Evolutionary conservation across 2,888 invertebrate species (phyloP).

Genomic region (Sminthurinus aureus): DNA sequence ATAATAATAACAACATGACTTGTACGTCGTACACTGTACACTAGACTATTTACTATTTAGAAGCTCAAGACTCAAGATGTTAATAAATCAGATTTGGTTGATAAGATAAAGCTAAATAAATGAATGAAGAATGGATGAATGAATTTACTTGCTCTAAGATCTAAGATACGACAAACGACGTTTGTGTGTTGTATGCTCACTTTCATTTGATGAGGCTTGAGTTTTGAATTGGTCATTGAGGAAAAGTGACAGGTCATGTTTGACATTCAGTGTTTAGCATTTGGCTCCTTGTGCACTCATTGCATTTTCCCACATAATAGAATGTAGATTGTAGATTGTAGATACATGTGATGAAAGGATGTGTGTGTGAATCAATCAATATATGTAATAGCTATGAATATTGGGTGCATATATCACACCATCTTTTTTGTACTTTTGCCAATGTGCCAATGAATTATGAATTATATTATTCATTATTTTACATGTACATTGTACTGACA

Average conservation of each 20-base stretch:
- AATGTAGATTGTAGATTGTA: background rate
- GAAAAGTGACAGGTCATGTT: background rate
- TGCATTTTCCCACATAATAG: background rate
- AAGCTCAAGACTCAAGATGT: background rate
- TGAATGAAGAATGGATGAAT: background rate
- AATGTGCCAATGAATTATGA: too few species aligned
- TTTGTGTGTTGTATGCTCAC: background rate
- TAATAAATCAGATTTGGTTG: background rate
- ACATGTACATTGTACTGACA: too few species aligned
- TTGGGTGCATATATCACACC: too few species aligned
- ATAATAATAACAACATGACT: background rate
- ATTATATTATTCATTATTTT: too few species aligned
- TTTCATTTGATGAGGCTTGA: background rate
- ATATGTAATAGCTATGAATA: too few species aligned
- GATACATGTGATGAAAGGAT: too few species aligned
- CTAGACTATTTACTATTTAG: background rate
- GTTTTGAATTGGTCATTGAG: background rate
- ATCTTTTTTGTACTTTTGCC: too few species aligned
- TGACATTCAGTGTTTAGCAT: background rate
- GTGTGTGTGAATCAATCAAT: too few species aligned
- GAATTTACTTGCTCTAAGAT: background rate
- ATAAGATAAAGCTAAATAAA: background rate
- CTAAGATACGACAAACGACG: too few species aligned
- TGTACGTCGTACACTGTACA: background rate
- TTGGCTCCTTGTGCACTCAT: too few species aligned